Evolutionary conservation across 1,140 invertebrate species (phyloP).

Genomic region (Argopecten irradians): DNA sequence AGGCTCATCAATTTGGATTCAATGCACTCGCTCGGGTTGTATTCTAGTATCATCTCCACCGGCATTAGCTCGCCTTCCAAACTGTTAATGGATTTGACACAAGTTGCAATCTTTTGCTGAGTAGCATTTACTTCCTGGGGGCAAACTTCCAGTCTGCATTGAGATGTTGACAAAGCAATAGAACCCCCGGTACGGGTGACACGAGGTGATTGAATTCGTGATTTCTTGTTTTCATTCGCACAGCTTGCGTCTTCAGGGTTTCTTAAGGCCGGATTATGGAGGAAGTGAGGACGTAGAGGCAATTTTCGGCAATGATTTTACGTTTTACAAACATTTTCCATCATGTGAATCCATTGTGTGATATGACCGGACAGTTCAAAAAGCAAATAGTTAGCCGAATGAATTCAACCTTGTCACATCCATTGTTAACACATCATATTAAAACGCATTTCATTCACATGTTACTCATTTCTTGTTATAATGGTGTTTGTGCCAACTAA

Average conservation of each 20-base stretch:
- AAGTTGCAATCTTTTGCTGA: conserved; percentile 21
- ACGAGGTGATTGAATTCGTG: background rate
- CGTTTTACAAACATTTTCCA: background rate
- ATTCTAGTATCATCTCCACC: background rate
- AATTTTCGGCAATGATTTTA: background rate
- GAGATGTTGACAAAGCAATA: conserved; percentile 1
- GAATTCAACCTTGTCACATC: background rate
- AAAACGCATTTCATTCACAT: background rate
- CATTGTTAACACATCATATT: background rate
- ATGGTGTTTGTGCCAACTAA: no score
- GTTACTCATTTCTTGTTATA: no score
- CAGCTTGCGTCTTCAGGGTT: conserved; percentile 2
- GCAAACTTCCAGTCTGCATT: background rate
- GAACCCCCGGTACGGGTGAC: background rate
- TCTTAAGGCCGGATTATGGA: background rate
- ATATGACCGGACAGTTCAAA: background rate
- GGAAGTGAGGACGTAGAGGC: background rate
- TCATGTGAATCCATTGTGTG: background rate
- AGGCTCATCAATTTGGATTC: conserved; percentile 16
- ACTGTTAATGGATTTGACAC: conserved; percentile 17
- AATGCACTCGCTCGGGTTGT: background rate
- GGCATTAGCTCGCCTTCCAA: background rate
- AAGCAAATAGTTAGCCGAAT: background rate
- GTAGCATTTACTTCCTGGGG: conserved; percentile 14
- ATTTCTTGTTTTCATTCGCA: conserved; percentile 17